Evolutionary conservation across 2,113 vertebrate genomes (phyloP).

Genomic region (Globicephala melas): DNA sequence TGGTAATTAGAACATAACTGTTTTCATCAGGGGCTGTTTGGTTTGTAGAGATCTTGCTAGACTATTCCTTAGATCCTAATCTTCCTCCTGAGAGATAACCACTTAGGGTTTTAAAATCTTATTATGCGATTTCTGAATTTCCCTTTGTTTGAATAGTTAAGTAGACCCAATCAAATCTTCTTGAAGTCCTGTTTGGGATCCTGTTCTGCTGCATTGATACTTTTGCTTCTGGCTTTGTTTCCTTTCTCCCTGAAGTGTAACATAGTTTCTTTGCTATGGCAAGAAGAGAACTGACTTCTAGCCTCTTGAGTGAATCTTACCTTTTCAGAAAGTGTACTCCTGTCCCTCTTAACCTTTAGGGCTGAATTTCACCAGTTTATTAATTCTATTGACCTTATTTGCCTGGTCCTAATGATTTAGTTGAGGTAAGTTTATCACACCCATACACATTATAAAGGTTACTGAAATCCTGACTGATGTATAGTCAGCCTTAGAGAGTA

Average conservation of each 20-base stretch:
- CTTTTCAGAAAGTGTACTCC: conserved; percentile 3
- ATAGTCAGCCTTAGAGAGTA: background rate
- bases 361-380: conserved; percentile 24
- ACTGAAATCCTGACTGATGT: background rate
- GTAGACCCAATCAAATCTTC: background rate
- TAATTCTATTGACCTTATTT: conserved; percentile 13
- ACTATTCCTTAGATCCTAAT: conserved; percentile 26
- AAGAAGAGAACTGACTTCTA: conserved; percentile 37
- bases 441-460: background rate
- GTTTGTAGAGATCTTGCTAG: conserved; percentile 10
- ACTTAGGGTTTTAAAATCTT: conserved; percentile 35
- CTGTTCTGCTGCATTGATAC: conserved; percentile 27
- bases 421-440: conserved; percentile 35
- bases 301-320: background rate
- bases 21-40: background rate
- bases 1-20: conserved; percentile 34
- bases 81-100: conserved; percentile 10
- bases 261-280: conserved; percentile 36
- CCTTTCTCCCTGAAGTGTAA: background rate
- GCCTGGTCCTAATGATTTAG: conserved; percentile 33
- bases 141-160: conserved; percentile 35
- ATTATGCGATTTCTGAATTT: background rate
- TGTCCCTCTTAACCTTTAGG: background rate
- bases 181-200: background rate
- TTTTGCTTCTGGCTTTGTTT: conserved; percentile 45